Evolutionary conservation across 1,140 invertebrate species (phyloP).

Genomic region (Lordiphosa stackelbergi): DNA sequence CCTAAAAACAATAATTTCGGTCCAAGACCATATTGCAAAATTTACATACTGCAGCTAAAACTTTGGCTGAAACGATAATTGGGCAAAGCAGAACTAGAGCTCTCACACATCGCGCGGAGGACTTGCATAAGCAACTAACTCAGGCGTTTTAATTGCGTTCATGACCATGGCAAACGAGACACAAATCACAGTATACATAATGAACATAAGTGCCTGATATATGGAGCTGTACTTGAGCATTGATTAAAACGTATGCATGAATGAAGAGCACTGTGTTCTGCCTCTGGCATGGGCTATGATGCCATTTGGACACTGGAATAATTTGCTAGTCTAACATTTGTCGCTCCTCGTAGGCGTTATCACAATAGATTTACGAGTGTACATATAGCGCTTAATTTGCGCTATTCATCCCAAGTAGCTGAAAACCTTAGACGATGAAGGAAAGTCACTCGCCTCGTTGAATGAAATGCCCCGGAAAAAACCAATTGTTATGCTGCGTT

Average conservation of each 20-base stretch:
- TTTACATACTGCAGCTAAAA: slow-evolving; percentile 35
- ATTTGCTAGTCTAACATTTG: slow-evolving; percentile 30
- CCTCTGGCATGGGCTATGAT: slow-evolving; percentile 21
- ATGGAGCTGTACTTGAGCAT: slow-evolving; percentile 64
- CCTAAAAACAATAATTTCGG: too few relatives aligned
- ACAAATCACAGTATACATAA: slow-evolving; percentile 42
- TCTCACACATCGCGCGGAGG: neutral
- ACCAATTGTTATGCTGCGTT: slow-evolving; percentile 68
- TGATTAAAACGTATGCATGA: slow-evolving; percentile 68
- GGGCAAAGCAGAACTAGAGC: slow-evolving; percentile 10
- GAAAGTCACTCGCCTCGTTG: slow-evolving; percentile 59
- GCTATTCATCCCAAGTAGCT: slow-evolving; percentile 58
- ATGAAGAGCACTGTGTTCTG: slow-evolving; percentile 11
- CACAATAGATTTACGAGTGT: slow-evolving; percentile 72
- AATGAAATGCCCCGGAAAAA: slow-evolving; percentile 75
- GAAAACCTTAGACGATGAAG: slow-evolving; percentile 64
- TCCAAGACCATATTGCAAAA: too few relatives aligned
- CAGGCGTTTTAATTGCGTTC: slow-evolving; percentile 59
- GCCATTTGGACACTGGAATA: slow-evolving; percentile 28
- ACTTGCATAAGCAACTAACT: slow-evolving; percentile 31
- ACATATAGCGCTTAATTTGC: slow-evolving; percentile 63
- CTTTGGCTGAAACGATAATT: slow-evolving; percentile 51
- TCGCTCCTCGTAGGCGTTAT: slow-evolving; percentile 60
- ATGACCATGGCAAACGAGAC: slow-evolving; percentile 58
- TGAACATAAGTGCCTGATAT: slow-evolving; percentile 52